Evolutionary conservation across 1,140 invertebrate genomes (phyloP), one percentile per base, ranked within the genome.

Genomic region (Hylaeus volcanicus): DNA sequence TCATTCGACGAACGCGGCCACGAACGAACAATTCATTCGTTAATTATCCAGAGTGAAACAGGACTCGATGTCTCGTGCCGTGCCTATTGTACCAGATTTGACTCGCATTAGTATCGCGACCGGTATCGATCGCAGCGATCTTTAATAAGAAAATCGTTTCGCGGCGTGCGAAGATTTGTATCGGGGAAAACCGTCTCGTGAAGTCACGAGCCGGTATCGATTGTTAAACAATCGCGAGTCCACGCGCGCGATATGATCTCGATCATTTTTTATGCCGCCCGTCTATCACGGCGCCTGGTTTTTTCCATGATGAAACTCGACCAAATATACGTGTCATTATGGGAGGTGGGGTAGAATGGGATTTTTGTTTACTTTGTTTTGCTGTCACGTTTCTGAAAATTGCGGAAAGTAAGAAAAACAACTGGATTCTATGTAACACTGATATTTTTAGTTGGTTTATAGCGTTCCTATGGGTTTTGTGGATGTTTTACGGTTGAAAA

Each of bases 121-220:
- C 37, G 45, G 37, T 78, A 78, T 71, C 75, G 66, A 9, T 70
- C 75, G 56, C 11, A 71, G 43, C 56, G 75, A 78, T 78, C 68
- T 51, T 60, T 78, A 78, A 71, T 71, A 78, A 78, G 68, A 78
- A 71, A 77, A 77, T 77, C 75, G 65, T 68, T 68, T 37, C 45
- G n/a, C 43, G 51, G 55, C 56, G 53, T 26, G 48, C n/a, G 70
- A 78, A 80, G 78, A 80, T 80, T 80, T 43, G 63, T 80, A 74
- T 80, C 78, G 53, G 78, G 78, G 56, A 80, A 80, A 74, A 80
- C 71, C 78, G 58, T 72, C 68, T 63, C 68, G 39, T 43, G 45
- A 61, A 72, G 58, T 60, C 68, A 71, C 53, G 71, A 70, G 26
- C 71, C 65, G 26, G 75, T 72, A 72, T 78, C 75, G 68, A 78